A percentile compares a stretch with the other conserved stretches of the same genome.
These are phyloP conservation scores for Limnephilus marmoratus DNA, from an alignment of 2,888 invertebrate species.

Conservation along the genomic window DNA sequence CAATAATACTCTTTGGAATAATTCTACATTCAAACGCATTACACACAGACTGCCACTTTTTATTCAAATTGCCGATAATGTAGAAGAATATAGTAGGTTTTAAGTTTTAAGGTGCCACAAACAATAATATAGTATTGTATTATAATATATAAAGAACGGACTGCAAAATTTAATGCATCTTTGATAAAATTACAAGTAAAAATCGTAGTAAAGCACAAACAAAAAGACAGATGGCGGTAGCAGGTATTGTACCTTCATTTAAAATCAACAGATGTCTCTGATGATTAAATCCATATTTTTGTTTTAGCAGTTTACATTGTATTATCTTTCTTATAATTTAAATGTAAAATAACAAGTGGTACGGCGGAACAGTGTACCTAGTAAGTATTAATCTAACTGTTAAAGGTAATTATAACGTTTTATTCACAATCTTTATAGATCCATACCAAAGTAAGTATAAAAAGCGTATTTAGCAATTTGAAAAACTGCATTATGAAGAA, in stretches of 20 bases:
- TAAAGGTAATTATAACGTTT: background rate
- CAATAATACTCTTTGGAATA: slow-evolving; percentile 9
- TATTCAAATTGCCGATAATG: background rate
- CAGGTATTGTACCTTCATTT: background rate
- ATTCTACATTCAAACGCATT: background rate
- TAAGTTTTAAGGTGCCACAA: background rate
- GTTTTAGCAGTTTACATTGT: background rate
- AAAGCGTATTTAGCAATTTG: slow-evolving; percentile 49
- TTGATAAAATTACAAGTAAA: background rate
- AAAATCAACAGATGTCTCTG: background rate
- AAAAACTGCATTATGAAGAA: slow-evolving; percentile 43
- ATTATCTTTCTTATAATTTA: background rate
- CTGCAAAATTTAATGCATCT: too few species aligned
- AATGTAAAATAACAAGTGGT: background rate
- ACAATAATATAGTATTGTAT: background rate
- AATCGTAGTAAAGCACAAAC: background rate
- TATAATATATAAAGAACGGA: background rate
- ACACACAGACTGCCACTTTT: background rate
- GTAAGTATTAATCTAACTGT: background rate
- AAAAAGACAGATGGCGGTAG: background rate
- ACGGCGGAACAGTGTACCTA: background rate
- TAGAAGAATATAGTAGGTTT: background rate
- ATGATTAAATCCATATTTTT: background rate
- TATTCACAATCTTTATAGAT: slow-evolving; percentile 35
- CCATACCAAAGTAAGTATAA: slow-evolving; percentile 49